Conservation (phyloP, 2,113 vertebrate species). For the Tringa solitaria region DNA sequence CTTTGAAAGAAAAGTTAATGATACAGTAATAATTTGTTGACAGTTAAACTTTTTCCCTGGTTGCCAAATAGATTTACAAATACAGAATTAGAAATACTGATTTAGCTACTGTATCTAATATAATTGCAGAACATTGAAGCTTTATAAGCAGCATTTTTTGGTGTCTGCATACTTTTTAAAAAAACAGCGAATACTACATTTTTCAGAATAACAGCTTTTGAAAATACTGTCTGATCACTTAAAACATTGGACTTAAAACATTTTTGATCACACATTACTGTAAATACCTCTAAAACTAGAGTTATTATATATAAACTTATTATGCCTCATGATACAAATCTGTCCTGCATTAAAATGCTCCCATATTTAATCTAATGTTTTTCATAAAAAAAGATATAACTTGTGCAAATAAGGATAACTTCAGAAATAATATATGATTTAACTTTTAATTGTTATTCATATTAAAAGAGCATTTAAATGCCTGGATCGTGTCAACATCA, state of each 20-base stretch:
- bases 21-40: not conserved
- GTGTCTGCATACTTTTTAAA: not conserved
- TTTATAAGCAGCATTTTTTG: not conserved
- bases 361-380: not conserved
- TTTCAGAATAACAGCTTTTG: not conserved
- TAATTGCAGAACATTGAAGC: not conserved
- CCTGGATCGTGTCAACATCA: not conserved
- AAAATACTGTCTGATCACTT: not conserved
- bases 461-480: not conserved
- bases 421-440: not conserved
- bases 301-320: not conserved
- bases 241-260: not conserved
- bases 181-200: not conserved
- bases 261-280: not conserved
- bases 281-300: not conserved
- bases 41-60: conserved; percentile 8
- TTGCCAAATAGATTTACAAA: conserved; percentile 9
- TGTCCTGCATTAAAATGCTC: not conserved
- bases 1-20: conserved; percentile 20
- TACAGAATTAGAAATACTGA: not conserved
- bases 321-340: not conserved
- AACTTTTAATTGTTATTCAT: not conserved
- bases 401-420: not conserved
- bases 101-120: not conserved
- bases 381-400: not conserved